Conservation (phyloP, 2,113 vertebrate genomes). For the Steatornis caripensis region DNA sequence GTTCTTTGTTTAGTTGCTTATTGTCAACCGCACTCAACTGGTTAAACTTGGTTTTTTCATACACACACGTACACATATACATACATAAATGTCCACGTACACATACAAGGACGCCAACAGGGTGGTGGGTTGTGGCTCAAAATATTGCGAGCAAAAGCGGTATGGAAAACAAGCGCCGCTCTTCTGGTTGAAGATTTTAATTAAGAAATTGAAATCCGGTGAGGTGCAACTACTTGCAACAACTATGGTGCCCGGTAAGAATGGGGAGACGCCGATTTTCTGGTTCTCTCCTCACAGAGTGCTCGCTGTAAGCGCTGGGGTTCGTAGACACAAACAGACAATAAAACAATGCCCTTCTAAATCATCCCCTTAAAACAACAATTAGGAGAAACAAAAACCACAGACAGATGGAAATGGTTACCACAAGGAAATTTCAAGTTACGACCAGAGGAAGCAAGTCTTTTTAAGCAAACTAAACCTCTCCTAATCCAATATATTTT, state of each 20-base stretch:
- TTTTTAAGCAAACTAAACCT: background rate
- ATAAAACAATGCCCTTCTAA: background rate
- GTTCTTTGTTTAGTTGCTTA: background rate
- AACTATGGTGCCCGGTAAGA: background rate
- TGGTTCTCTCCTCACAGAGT: background rate
- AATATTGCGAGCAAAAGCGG: background rate
- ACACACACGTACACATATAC: accelerated
- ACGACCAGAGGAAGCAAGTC: background rate
- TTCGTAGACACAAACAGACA: background rate
- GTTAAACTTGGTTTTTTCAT: background rate
- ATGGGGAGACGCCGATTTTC: background rate
- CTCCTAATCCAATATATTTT: background rate
- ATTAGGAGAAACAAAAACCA: background rate
- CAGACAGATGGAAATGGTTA: background rate
- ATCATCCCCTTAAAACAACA: background rate
- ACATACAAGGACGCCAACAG: too few species aligned
- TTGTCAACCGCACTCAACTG: background rate
- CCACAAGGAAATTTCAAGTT: background rate
- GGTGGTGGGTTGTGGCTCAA: too few species aligned
- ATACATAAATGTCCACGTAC: background rate
- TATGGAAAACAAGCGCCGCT: background rate
- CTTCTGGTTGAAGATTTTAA: background rate
- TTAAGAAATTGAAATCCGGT: background rate
- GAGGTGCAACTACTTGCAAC: too few species aligned
- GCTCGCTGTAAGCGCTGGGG: background rate